phyloP scores from a whole-genome alignment of 2,888 invertebrate species.

The Microctonus aethiopoides region DNA sequence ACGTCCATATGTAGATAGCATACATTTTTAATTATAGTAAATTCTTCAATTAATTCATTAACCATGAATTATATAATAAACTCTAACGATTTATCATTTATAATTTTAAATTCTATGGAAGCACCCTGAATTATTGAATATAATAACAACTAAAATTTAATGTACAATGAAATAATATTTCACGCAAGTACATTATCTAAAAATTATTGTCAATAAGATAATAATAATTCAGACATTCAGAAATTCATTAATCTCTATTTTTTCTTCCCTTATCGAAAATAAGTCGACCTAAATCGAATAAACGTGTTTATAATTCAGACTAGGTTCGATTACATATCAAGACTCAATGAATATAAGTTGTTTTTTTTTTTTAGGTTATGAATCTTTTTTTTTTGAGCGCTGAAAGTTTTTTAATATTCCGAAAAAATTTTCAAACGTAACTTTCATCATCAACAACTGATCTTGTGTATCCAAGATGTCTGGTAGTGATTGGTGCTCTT shows the following conservation, averaged over 20 bases:
- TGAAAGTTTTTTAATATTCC: background rate
- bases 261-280: conserved; percentile 6
- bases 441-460: conserved; percentile 65
- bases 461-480: conserved; percentile 61
- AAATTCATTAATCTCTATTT: conserved; percentile 22
- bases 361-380: too few species aligned
- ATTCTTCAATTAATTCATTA: background rate
- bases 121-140: conserved; percentile 62
- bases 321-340: conserved; percentile 53
- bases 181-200: background rate
- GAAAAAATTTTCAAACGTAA: conserved; percentile 56
- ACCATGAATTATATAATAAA: background rate
- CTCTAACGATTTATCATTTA: background rate
- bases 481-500: conserved; percentile 58
- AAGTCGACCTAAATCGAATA: conserved; percentile 34
- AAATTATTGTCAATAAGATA: conserved; percentile 1
- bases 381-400: conserved; percentile 28
- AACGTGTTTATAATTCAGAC: conserved; percentile 51
- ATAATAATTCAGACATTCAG: conserved; percentile 11
- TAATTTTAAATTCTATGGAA: conserved; percentile 54
- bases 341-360: conserved; percentile 12
- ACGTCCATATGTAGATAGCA: conserved; percentile 53
- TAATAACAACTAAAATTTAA: conserved; percentile 3
- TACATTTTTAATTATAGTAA: conserved; percentile 44
- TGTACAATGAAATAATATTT: background rate